Evolutionary conservation across 2,888 invertebrate species (phyloP).

Genomic region (Stramonita haemastoma): DNA sequence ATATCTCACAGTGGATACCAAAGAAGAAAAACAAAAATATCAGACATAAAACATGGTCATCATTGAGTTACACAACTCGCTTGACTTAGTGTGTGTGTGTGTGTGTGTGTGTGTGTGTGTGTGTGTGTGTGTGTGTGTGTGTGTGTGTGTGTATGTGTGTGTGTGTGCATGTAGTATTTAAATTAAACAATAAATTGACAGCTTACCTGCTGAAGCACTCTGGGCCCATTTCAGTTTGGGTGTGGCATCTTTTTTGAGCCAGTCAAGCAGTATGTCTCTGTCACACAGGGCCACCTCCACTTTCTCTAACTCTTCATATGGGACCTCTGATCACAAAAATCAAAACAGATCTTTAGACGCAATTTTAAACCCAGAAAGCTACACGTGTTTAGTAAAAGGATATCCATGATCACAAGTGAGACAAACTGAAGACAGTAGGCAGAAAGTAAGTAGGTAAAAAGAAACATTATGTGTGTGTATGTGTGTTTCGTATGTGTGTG

Average conservation of each 20-base stretch:
- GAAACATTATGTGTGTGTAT: too few species aligned
- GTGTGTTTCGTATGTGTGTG: too few species aligned
- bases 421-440: not conserved
- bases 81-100: not conserved
- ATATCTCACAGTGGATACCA: too few species aligned
- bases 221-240: slow-evolving; percentile 30
- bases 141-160: not conserved
- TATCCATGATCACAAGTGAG: not conserved
- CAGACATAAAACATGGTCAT: too few species aligned
- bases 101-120: not conserved
- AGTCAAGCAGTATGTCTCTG: not conserved
- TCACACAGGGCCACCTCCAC: not conserved
- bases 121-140: not conserved
- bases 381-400: not conserved
- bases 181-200: not conserved
- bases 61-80: too few species aligned
- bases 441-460: too few species aligned
- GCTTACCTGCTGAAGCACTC: slow-evolving; percentile 27
- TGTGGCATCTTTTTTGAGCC: not conserved
- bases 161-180: not conserved
- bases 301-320: not conserved
- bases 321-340: not conserved
- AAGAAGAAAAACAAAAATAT: too few species aligned
- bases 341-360: not conserved
- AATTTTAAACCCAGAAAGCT: not conserved